Percentiles rank a stretch among this genome's conserved stretches.
These are phyloP conservation scores for Neuroterus valhalla DNA, from an alignment of 1,140 invertebrate genomes.

Conservation along the genomic window DNA sequence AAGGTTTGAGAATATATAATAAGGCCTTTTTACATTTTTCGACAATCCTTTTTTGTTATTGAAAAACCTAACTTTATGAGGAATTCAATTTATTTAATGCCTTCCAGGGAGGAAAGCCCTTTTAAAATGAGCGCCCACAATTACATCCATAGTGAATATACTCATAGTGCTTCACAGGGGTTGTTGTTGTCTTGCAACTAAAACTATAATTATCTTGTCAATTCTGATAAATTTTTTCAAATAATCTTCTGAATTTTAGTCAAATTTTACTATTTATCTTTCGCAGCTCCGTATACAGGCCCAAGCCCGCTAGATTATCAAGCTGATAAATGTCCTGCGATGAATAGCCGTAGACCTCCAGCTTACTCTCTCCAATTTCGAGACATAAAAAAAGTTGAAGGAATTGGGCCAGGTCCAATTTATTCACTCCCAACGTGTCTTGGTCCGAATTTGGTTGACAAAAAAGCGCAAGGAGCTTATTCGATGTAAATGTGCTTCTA, in stretches of 20 bases:
- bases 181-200: too few species aligned
- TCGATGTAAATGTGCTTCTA: slow-evolving; percentile 58
- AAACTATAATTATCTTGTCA: too few species aligned
- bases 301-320: slow-evolving; percentile 70
- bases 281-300: slow-evolving; percentile 30
- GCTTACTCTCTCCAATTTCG: slow-evolving; percentile 58
- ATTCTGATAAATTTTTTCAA: background rate
- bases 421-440: slow-evolving; percentile 64
- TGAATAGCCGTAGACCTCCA: slow-evolving; percentile 65
- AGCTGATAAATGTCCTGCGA: slow-evolving; percentile 61
- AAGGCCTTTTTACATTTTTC: too few species aligned
- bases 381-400: slow-evolving; percentile 37
- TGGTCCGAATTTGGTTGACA: slow-evolving; percentile 67
- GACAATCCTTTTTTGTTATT: too few species aligned
- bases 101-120: too few species aligned
- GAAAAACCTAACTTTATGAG: too few species aligned
- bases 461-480: slow-evolving; percentile 63
- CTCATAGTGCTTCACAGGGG: too few species aligned
- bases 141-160: too few species aligned
- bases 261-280: background rate
- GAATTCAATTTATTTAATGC: too few species aligned
- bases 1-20: too few species aligned
- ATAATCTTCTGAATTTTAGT: slow-evolving; percentile 32
- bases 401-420: slow-evolving; percentile 64
- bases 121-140: too few species aligned